These are phyloP conservation scores for Furcifer pardalis DNA, from an alignment of 2,797 vertebrate genomes.

Conservation along the genomic window DNA sequence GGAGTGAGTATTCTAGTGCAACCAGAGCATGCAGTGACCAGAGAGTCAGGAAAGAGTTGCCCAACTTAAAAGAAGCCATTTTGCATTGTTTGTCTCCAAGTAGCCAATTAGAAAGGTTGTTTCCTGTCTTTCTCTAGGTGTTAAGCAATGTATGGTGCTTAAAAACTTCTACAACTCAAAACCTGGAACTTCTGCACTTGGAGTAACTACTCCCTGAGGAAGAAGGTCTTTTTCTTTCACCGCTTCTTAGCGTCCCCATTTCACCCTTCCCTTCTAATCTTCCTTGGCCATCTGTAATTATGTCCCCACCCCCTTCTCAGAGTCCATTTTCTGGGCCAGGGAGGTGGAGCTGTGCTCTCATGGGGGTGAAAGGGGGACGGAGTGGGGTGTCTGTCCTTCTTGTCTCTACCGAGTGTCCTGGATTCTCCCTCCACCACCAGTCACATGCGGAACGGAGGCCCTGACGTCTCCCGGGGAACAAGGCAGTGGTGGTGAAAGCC, in stretches of 20 bases:
- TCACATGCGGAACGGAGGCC: background rate
- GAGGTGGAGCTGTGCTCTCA: background rate
- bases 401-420: background rate
- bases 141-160: too few relatives aligned
- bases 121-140: background rate
- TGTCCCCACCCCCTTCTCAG: accelerated
- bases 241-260: too few relatives aligned
- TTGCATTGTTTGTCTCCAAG: too few relatives aligned
- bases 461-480: background rate
- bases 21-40: too few relatives aligned
- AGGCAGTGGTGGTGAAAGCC: background rate
- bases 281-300: background rate
- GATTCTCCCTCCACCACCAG: background rate
- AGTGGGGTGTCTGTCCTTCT: accelerated
- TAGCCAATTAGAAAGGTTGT: too few relatives aligned
- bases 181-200: too few relatives aligned
- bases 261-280: too few relatives aligned
- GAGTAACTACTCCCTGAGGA: background rate
- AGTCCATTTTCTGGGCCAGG: background rate
- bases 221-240: too few relatives aligned
- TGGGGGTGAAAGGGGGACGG: background rate
- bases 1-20: too few relatives aligned
- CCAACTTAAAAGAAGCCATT: too few relatives aligned
- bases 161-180: background rate
- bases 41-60: too few relatives aligned